Percentiles rank a stretch among this genome's conserved stretches.
These are phyloP conservation scores for Magallana gigas DNA, from an alignment of 1,140 invertebrate species.

Conservation along the genomic window DNA sequence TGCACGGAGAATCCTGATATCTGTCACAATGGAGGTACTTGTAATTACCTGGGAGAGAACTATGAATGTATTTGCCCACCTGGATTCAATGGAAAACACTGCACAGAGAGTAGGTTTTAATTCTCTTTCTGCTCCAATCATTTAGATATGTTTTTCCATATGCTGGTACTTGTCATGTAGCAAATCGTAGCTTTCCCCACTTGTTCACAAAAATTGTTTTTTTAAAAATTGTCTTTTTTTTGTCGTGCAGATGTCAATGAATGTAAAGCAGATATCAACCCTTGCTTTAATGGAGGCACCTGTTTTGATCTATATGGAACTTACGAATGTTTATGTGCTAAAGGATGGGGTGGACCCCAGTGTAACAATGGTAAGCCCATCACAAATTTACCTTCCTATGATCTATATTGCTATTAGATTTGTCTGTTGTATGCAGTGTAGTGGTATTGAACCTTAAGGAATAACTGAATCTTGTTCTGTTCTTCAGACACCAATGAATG, in stretches of 20 bases:
- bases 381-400: too few species aligned
- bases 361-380: conserved; percentile 81
- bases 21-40: conserved; percentile 52
- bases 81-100: conserved; percentile 39
- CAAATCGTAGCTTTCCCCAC: not conserved
- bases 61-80: conserved; percentile 48
- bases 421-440: not conserved
- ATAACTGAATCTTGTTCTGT: not conserved
- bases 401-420: too few species aligned
- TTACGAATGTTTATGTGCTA: conserved; percentile 19
- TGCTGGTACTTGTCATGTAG: not conserved
- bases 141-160: not conserved
- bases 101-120: conserved; percentile 42
- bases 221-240: not conserved
- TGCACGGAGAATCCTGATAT: conserved; percentile 32
- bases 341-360: conserved; percentile 83
- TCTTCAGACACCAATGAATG: conserved; percentile 60
- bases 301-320: conserved; percentile 29
- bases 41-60: conserved; percentile 80
- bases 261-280: not conserved
- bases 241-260: conserved; percentile 28
- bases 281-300: conserved; percentile 9
- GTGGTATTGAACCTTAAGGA: too few species aligned
- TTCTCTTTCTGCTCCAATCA: not conserved
- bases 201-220: not conserved